A percentile compares a stretch with the other conserved stretches of the same genome.
phyloP scores from a whole-genome alignment of 2,888 invertebrate genomes.

The Standfussiana lucernea region DNA sequence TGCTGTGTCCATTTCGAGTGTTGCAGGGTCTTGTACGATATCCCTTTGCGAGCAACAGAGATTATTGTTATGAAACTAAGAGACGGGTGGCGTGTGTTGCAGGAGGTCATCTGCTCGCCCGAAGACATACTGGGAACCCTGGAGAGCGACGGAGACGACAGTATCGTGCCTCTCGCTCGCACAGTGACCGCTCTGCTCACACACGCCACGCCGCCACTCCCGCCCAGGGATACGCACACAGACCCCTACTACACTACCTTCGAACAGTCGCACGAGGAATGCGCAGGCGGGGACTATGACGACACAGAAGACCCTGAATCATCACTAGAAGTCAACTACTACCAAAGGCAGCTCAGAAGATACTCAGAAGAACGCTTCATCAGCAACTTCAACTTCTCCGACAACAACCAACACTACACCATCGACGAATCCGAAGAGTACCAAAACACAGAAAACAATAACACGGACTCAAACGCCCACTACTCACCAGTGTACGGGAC shows the following conservation, averaged over 20 bases:
- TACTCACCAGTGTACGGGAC: constrained; percentile 80
- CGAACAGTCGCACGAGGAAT: constrained; percentile 49
- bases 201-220: constrained; percentile 86
- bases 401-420: constrained; percentile 74
- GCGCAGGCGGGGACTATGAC: constrained; percentile 64
- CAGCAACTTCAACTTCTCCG: constrained; percentile 80
- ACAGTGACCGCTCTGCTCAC: constrained; percentile 81
- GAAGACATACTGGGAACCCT: constrained; percentile 90
- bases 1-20: constrained; percentile 76
- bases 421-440: constrained; percentile 87
- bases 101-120: constrained; percentile 92
- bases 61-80: constrained; percentile 79
- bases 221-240: constrained; percentile 88
- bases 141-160: constrained; percentile 71
- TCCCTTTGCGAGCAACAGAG: constrained; percentile 80
- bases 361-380: constrained; percentile 83
- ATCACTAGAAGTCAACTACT: constrained; percentile 80
- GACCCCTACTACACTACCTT: constrained; percentile 69
- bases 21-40: constrained; percentile 85
- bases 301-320: constrained; percentile 72
- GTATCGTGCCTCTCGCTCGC: constrained; percentile 80
- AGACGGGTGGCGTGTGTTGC: constrained; percentile 92
- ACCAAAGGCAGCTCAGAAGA: constrained; percentile 77
- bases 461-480: constrained; percentile 73
- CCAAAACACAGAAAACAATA: constrained; percentile 82